phyloP scores from a whole-genome alignment of 1,140 invertebrate genomes.

The Doryteuthis pealeii region DNA sequence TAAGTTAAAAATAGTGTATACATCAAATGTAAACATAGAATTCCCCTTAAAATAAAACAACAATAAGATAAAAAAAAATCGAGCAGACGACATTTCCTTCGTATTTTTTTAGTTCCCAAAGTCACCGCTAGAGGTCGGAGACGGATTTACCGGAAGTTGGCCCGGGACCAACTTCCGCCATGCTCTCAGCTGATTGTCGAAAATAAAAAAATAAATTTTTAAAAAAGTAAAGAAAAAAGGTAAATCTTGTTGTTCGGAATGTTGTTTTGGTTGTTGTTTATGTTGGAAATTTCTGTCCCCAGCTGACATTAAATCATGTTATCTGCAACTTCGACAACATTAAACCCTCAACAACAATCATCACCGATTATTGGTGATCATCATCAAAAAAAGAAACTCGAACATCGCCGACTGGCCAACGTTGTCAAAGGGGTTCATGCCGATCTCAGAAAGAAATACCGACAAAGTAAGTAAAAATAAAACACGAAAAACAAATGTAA shows the following conservation, averaged over 20 bases:
- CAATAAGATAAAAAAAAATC: not conserved
- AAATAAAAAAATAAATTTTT: not conserved
- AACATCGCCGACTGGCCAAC: slow-evolving; percentile 40
- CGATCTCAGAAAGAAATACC: slow-evolving; percentile 38
- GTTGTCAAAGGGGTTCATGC: slow-evolving; percentile 49
- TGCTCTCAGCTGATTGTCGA: not conserved
- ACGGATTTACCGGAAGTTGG: not conserved
- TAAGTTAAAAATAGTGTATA: no score
- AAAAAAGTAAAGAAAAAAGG: no score
- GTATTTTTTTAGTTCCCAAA: not conserved
- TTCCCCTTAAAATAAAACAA: no score
- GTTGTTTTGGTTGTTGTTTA: no score
- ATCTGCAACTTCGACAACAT: no score
- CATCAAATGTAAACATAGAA: no score
- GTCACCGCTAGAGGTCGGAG: not conserved
- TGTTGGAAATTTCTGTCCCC: no score
- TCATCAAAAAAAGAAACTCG: slow-evolving; percentile 9
- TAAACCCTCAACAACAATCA: no score
- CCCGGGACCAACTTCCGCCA: not conserved
- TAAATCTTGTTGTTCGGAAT: no score
- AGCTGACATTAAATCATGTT: no score
- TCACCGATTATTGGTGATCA: no score
- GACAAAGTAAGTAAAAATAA: slow-evolving; percentile 39
- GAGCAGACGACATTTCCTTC: not conserved
- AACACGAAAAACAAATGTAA: no score